These are phyloP conservation scores for Acanthosepion esculentum DNA, from an alignment of 2,888 invertebrate species.

Conservation along the genomic window DNA sequence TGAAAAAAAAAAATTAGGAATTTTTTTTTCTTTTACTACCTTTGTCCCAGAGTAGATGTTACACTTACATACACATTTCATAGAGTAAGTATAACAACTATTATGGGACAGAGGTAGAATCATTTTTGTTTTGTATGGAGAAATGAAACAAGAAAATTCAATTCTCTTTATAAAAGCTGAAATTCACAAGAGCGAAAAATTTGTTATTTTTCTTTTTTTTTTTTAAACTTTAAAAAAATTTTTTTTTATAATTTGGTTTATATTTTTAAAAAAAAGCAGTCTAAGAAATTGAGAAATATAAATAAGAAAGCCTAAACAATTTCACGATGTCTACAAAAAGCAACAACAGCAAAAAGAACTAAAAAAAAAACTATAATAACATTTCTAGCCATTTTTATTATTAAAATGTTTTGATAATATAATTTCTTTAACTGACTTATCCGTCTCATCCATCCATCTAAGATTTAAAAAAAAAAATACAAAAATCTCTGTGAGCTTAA, in stretches of 20 bases:
- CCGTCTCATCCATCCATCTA: conserved; percentile 8
- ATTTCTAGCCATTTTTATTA: not conserved
- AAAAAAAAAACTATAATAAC: not conserved
- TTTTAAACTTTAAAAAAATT: not conserved
- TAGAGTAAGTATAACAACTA: too few relatives aligned
- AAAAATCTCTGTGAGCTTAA: not conserved
- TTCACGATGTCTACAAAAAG: not conserved
- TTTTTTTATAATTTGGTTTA: not conserved
- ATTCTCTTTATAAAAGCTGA: not conserved
- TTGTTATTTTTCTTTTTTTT: not conserved
- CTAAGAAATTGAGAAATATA: not conserved
- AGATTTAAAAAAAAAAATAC: not conserved
- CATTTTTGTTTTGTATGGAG: not conserved
- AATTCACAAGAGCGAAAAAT: not conserved
- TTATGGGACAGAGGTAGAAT: not conserved
- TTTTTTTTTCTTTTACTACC: not conserved
- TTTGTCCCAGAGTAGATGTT: too few relatives aligned
- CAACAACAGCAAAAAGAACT: not conserved
- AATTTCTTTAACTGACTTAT: not conserved
- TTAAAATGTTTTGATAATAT: conserved; percentile 33
- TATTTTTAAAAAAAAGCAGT: not conserved
- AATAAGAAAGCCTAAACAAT: not conserved
- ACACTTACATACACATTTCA: too few relatives aligned
- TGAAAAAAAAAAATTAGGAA: not conserved
- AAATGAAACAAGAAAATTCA: not conserved